Percentiles rank a stretch among this genome's conserved stretches.
These are phyloP conservation scores for Temnothorax nylanderi DNA, from an alignment of 1,140 invertebrate species.

Conservation along the genomic window DNA sequence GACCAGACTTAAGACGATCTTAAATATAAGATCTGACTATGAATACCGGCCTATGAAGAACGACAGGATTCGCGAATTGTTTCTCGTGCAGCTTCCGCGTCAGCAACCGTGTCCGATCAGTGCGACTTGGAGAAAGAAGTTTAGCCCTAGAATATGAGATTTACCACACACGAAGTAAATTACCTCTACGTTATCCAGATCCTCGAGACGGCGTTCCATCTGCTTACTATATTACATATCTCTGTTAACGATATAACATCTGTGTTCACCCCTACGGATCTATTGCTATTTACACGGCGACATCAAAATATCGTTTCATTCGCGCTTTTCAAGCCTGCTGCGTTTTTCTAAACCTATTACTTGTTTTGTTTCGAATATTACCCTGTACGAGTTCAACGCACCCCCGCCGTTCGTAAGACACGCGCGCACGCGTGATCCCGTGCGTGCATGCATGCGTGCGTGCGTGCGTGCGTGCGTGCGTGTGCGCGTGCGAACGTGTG, in stretches of 20 bases:
- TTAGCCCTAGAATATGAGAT: conserved; percentile 5
- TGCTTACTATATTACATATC: background rate
- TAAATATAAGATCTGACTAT: no score
- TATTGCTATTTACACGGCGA: conserved; percentile 42
- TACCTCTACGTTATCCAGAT: conserved; percentile 10
- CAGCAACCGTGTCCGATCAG: background rate
- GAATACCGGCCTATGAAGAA: background rate
- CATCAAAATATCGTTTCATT: conserved; percentile 12
- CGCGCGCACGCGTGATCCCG: background rate
- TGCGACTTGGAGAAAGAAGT: background rate
- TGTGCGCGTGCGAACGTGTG: background rate
- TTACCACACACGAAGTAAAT: conserved; percentile 3
- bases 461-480: background rate
- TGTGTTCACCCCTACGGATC: background rate
- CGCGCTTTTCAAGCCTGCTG: conserved; percentile 11
- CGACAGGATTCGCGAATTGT: background rate
- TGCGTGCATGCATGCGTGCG: background rate
- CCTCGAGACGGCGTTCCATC: background rate
- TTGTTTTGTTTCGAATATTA: conserved; percentile 36
- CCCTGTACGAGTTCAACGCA: conserved; percentile 52
- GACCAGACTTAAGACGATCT: no score
- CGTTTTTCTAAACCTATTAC: conserved; percentile 31
- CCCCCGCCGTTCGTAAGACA: background rate
- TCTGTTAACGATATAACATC: background rate
- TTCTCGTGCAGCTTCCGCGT: background rate